Conservation (phyloP, 2,797 vertebrate species). For the Enteromius trimaculatus region DNA sequence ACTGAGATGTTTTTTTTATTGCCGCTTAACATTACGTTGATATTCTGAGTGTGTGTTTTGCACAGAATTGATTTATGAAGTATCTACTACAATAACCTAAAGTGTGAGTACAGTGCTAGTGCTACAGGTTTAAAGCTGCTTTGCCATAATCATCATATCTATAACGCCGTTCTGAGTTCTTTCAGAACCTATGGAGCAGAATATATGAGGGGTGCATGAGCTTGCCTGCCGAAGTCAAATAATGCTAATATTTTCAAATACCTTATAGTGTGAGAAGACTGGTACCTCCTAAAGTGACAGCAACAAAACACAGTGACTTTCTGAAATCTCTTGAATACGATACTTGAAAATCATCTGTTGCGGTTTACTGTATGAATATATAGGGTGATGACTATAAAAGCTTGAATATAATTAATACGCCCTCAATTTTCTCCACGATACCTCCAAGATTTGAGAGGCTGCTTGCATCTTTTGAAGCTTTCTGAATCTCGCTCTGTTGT, state of each 20-base stretch:
- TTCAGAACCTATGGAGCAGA: neutral
- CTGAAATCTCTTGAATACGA: conserved; percentile 1
- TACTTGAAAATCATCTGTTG: conserved; percentile 43
- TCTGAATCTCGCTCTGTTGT: conserved; percentile 14
- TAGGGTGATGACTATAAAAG: conserved; percentile 9
- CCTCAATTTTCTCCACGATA: conserved; percentile 22
- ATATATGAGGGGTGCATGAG: conserved; percentile 27
- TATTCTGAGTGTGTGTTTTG: conserved; percentile 29
- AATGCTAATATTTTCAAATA: neutral
- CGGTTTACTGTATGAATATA: conserved; percentile 41
- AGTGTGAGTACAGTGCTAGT: conserved; percentile 33
- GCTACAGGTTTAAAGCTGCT: conserved; percentile 43
- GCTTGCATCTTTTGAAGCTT: conserved; percentile 32
- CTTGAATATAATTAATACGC: conserved; percentile 23
- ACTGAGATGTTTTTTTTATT: conserved; percentile 20
- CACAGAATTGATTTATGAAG: conserved; percentile 34
- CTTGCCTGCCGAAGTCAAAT: conserved; percentile 28
- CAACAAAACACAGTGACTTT: conserved; percentile 21
- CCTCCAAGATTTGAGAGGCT: conserved; percentile 7
- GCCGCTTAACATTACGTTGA: conserved; percentile 31
- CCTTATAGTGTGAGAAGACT: conserved; percentile 13
- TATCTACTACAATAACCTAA: conserved; percentile 1
- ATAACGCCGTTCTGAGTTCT: neutral
- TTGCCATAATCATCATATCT: conserved; percentile 31
- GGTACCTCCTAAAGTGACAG: conserved; percentile 33